Evolutionary conservation across 2,113 vertebrate genomes (phyloP), one percentile per base, ranked within the genome.

Genomic region (Oreocharis arfaki): DNA sequence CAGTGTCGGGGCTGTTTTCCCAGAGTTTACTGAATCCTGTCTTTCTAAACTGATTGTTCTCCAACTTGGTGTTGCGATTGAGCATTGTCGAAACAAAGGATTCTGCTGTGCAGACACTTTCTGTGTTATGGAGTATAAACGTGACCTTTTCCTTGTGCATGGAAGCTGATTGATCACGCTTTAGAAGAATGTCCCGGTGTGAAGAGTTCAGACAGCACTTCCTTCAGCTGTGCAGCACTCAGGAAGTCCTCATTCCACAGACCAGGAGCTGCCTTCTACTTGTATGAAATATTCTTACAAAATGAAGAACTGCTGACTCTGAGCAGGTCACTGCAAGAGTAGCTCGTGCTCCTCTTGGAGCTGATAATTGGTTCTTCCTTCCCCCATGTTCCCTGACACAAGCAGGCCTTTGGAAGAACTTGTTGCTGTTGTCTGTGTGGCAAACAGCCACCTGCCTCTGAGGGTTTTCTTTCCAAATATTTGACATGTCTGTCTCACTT

Each of bases 91-190:
- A 52, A 78, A 27, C 50, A 46, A 26, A 50, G 52, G 16, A 6
- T 26, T 53, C 44, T 30, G 55, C 83, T 60, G 2, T 57, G 42
- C 87, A 67, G 73, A 6, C 8, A 0, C 42, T 19, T 28, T 8
- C 16, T 37, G 64, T 13, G 2, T 17, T 76, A 7, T 61, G 64
- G 33, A 33, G 47, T 44, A 8, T 16, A 17, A 42, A 7, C 1
- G 0, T 2, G 22, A 7, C 37, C 49, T 70, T 69, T 26, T 73
- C 56, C 37, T 5, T 7, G 65, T 28, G 65, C 47, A 3, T 60
- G 65, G 81, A 7, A 32, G 57, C 65, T 13, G 70, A 6, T 7
- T 27, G 60, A 9, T 37, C 15, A 0, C 0, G 0, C 69, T 42
- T 28, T 3, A 32, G 49, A 24, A 56, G 47, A 59, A 14, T 3